phyloP scores from a whole-genome alignment of 2,113 vertebrate genomes.

The Loxodonta africana region DNA sequence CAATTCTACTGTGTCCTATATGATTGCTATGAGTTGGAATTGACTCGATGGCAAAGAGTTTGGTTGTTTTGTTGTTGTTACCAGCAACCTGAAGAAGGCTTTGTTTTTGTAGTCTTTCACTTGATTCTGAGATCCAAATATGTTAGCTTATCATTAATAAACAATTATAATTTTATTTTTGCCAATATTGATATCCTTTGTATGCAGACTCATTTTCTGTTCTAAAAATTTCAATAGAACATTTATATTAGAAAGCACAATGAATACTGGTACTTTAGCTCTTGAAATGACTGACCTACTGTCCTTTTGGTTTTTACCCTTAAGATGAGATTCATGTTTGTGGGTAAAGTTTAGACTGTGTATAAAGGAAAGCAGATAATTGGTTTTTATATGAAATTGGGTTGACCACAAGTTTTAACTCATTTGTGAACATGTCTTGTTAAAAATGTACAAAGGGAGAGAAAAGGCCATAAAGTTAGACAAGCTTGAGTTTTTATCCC shows the following conservation, averaged over 20 bases:
- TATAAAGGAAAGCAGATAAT: background rate
- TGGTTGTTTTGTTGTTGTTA: background rate
- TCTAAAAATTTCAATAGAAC: background rate
- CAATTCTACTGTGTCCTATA: too few species aligned
- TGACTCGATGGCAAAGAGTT: too few species aligned
- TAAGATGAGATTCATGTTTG: background rate
- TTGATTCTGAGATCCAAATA: conserved; percentile 21
- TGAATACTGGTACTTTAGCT: background rate
- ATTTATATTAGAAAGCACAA: conserved; percentile 38
- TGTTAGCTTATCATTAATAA: background rate
- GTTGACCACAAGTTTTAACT: background rate
- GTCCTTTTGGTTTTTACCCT: background rate
- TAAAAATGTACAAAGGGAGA: too few species aligned
- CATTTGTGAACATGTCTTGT: background rate
- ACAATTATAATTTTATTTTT: conserved; percentile 47
- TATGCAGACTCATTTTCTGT: background rate
- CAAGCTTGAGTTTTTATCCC: background rate
- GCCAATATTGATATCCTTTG: background rate
- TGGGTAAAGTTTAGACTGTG: background rate
- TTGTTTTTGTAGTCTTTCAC: background rate
- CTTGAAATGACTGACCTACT: background rate
- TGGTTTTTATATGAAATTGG: background rate
- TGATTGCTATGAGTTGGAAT: too few species aligned
- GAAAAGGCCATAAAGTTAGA: background rate
- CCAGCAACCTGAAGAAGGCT: background rate